phyloP scores from a whole-genome alignment of 2,888 invertebrate genomes.

The Pecten maximus region DNA sequence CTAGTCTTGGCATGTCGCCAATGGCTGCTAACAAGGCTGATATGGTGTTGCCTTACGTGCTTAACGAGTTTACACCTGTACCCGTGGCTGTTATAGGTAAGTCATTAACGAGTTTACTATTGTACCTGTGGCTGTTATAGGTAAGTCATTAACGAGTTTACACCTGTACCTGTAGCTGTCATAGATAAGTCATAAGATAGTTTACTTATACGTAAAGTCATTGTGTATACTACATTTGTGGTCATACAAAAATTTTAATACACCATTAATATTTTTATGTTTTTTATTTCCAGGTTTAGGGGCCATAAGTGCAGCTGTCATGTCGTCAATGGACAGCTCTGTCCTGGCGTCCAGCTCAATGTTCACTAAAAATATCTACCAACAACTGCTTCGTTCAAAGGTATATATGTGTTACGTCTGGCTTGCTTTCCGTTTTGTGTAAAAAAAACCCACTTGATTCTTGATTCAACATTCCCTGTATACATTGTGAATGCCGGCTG shows the following conservation, averaged over 20 bases:
- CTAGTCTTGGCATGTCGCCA: conserved; percentile 69
- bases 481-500: no score
- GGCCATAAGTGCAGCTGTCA: conserved; percentile 78
- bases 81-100: conserved; percentile 73
- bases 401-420: no score
- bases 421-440: no score
- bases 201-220: no score
- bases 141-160: conserved; percentile 73
- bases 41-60: conserved; percentile 71
- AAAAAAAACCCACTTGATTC: no score
- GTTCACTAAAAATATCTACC: conserved; percentile 78
- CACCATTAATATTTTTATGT: no score
- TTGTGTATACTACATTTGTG: no score
- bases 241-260: no score
- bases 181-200: conserved; percentile 73
- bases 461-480: no score
- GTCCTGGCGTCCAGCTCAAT: conserved; percentile 77
- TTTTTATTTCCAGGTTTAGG: conserved; percentile 66
- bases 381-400: conserved; percentile 65
- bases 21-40: conserved; percentile 60
- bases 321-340: conserved; percentile 79
- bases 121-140: conserved; percentile 69
- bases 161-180: conserved; percentile 71
- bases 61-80: conserved; percentile 74
- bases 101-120: conserved; percentile 75